Conservation (phyloP, 2,888 invertebrate genomes). For the Horisme vitalbata region DNA sequence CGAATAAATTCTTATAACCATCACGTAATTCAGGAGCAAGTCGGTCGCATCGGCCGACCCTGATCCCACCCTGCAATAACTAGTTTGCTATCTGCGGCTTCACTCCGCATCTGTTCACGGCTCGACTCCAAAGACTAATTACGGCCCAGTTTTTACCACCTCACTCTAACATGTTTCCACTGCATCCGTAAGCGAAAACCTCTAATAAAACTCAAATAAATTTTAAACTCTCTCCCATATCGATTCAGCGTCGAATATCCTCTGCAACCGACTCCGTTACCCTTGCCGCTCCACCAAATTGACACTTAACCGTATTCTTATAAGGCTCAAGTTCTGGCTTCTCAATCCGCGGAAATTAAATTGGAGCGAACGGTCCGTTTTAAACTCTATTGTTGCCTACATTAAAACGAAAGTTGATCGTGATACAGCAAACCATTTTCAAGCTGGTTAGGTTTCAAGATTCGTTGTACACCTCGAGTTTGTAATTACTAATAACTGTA, state of each 20-base stretch:
- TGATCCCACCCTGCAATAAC: conserved; percentile 19
- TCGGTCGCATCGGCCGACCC: conserved; percentile 47
- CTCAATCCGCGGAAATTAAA: conserved; percentile 45
- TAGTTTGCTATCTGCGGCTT: conserved; percentile 14
- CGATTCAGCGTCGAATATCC: conserved; percentile 52
- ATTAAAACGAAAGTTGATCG: conserved; percentile 43
- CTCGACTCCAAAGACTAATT: conserved; percentile 72
- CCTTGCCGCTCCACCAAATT: conserved; percentile 42
- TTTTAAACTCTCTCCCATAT: conserved; percentile 47
- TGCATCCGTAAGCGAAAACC: conserved; percentile 51
- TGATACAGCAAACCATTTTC: conserved; percentile 45
- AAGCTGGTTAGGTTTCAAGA: conserved; percentile 58
- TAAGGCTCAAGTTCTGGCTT: conserved; percentile 51
- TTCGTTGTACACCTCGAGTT: conserved; percentile 60
- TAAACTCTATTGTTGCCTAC: conserved; percentile 44
- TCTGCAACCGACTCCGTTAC: conserved; percentile 31
- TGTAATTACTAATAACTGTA: conserved; percentile 66
- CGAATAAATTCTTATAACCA: conserved; percentile 39
- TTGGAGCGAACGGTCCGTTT: conserved; percentile 42
- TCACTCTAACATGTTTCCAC: conserved; percentile 58
- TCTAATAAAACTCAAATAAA: conserved; percentile 48
- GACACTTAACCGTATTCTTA: conserved; percentile 46
- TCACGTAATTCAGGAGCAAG: conserved; percentile 44
- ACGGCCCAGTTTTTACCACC: conserved; percentile 67
- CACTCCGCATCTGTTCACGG: conserved; percentile 55